Conservation (phyloP, 2,888 invertebrate genomes). For the Drosophila atripex region DNA sequence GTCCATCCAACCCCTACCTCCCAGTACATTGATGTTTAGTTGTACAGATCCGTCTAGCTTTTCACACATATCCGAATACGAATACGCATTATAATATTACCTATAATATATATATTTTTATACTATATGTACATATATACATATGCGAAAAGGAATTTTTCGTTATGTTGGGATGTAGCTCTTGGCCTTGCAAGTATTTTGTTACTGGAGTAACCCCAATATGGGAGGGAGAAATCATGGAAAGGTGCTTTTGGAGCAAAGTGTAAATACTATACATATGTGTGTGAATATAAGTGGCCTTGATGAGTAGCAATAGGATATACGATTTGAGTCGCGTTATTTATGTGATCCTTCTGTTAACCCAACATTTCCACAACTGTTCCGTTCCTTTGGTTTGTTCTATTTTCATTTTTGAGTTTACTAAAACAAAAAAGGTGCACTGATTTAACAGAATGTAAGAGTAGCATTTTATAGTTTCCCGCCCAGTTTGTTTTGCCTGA, state of each 20-base stretch:
- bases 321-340: conserved; percentile 19
- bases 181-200: not conserved
- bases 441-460: conserved; percentile 83
- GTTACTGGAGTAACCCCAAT: not conserved
- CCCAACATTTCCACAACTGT: conserved; percentile 12
- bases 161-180: not conserved
- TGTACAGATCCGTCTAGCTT: conserved; percentile 15
- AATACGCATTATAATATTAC: not conserved
- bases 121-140: conserved; percentile 1
- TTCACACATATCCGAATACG: not conserved
- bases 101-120: too few relatives aligned
- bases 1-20: conserved; percentile 1
- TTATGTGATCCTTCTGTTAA: conserved; percentile 13
- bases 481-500: conserved; percentile 82
- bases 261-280: conserved; percentile 8
- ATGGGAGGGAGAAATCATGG: not conserved
- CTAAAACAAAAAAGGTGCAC: conserved; percentile 78
- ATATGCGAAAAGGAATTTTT: not conserved
- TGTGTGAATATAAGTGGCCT: conserved; percentile 11
- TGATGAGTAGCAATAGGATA: conserved; percentile 13
- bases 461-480: conserved; percentile 83
- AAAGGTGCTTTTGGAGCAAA: not conserved
- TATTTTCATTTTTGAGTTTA: conserved; percentile 47
- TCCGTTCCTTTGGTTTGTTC: conserved; percentile 39
- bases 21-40: conserved; percentile 41